These are phyloP conservation scores for Antennarius maculatus DNA, from an alignment of 2,797 vertebrate species.

Conservation along the genomic window DNA sequence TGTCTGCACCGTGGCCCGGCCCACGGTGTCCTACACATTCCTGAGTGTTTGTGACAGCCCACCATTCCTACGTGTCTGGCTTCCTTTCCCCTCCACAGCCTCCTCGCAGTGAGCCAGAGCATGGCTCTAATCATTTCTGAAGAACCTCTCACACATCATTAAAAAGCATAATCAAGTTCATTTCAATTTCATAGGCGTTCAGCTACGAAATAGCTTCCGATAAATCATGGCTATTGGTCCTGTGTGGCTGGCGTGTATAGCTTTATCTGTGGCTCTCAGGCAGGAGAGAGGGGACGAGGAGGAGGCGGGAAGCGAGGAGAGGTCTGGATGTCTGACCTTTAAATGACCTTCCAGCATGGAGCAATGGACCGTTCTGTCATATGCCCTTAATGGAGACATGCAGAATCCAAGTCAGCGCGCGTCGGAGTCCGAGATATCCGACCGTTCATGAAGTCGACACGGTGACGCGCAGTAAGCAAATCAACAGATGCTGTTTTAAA, in stretches of 20 bases:
- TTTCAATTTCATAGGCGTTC: conserved; percentile 85
- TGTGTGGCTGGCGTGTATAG: conserved; percentile 69
- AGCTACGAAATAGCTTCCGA: conserved; percentile 81
- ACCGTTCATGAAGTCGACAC: conserved; percentile 15
- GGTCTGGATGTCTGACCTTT: conserved; percentile 70
- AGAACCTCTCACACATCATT: conserved; percentile 85
- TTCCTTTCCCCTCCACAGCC: conserved; percentile 18
- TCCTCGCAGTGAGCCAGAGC: conserved; percentile 54
- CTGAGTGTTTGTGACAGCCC: conserved; percentile 59
- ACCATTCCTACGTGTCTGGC: conserved; percentile 22
- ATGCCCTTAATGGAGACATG: conserved; percentile 1
- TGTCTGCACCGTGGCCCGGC: conserved; percentile 35
- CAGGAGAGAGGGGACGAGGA: conserved; percentile 29
- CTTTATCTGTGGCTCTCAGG: conserved; percentile 81
- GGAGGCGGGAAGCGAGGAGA: conserved; percentile 14
- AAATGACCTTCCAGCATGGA: conserved; percentile 71
- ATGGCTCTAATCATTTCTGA: conserved; percentile 77
- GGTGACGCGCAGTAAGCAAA: conserved; percentile 3
- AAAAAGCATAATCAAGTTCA: conserved; percentile 86
- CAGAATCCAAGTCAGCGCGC: conserved; percentile 11
- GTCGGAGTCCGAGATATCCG: conserved; percentile 11
- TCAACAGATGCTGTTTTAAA: conserved; percentile 9
- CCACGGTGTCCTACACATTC: conserved; percentile 50
- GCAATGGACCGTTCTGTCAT: conserved; percentile 44
- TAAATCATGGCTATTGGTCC: conserved; percentile 81